A percentile compares a stretch with the other conserved stretches of the same genome.
These are phyloP conservation scores for Oscheius onirici DNA, from an alignment of 2,888 invertebrate species.

Conservation along the genomic window DNA sequence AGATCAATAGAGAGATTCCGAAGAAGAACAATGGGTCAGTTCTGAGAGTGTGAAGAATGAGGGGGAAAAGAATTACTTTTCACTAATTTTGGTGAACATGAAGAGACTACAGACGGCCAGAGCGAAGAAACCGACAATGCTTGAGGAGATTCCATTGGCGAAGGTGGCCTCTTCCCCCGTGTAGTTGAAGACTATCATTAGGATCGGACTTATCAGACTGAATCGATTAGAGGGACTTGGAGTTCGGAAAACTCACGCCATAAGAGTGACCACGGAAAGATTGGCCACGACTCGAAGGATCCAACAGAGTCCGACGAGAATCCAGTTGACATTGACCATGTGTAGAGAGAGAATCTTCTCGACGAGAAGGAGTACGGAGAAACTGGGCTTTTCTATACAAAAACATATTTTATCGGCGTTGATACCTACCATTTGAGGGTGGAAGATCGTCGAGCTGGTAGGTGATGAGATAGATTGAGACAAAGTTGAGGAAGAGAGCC, in stretches of 20 bases:
- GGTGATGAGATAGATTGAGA: not conserved
- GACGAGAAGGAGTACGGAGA: not conserved
- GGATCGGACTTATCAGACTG: slow-evolving; percentile 35
- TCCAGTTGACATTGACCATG: not conserved
- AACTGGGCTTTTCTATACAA: not conserved
- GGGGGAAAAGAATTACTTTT: slow-evolving; percentile 1
- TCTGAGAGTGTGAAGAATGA: too few relatives aligned
- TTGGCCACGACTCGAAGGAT: slow-evolving; percentile 39
- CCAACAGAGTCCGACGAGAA: slow-evolving; percentile 42
- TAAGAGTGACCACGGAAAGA: slow-evolving; percentile 38
- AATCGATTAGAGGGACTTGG: not conserved
- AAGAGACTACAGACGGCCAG: not conserved
- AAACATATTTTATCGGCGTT: not conserved
- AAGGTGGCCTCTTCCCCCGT: slow-evolving; percentile 35
- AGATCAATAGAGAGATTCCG: slow-evolving; percentile 40
- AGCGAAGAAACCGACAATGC: slow-evolving; percentile 40
- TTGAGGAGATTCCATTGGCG: slow-evolving; percentile 37
- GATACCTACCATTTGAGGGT: not conserved
- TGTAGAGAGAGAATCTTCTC: not conserved
- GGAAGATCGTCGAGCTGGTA: not conserved
- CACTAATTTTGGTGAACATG: slow-evolving; percentile 8
- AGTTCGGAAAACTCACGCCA: slow-evolving; percentile 16
- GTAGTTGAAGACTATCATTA: slow-evolving; percentile 48
- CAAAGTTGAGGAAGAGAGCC: not conserved
- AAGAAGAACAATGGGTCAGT: slow-evolving; percentile 35